These are phyloP conservation scores for Germaria angustata DNA, from an alignment of 2,888 invertebrate species.

Conservation along the genomic window DNA sequence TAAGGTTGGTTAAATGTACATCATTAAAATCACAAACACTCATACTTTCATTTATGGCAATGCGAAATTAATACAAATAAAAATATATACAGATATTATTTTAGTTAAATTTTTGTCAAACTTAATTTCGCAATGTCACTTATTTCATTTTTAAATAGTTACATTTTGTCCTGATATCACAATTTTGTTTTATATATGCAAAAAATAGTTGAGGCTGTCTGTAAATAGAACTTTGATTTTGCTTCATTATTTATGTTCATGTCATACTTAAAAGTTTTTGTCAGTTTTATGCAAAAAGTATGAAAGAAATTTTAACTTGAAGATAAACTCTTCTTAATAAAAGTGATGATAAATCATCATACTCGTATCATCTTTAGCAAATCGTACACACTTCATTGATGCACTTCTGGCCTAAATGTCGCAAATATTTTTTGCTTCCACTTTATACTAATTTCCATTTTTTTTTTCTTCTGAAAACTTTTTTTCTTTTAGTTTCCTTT, in stretches of 20 bases:
- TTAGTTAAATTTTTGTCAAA: too few relatives aligned
- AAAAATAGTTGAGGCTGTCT: background rate
- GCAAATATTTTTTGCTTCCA: slow-evolving; percentile 34
- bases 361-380: slow-evolving; percentile 53
- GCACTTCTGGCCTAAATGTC: slow-evolving; percentile 69
- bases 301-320: slow-evolving; percentile 13
- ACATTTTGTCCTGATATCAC: slow-evolving; percentile 13
- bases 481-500: slow-evolving; percentile 11
- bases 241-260: slow-evolving; percentile 26
- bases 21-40: too few relatives aligned
- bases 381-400: slow-evolving; percentile 68
- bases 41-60: too few relatives aligned
- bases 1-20: too few relatives aligned
- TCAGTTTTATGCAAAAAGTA: slow-evolving; percentile 32
- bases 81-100: too few relatives aligned
- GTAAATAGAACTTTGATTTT: background rate
- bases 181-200: background rate
- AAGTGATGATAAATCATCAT: slow-evolving; percentile 63
- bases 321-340: slow-evolving; percentile 52
- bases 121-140: too few relatives aligned
- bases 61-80: too few relatives aligned
- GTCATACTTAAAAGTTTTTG: slow-evolving; percentile 1
- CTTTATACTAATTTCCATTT: background rate
- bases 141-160: slow-evolving; percentile 1
- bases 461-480: background rate